A percentile compares a stretch with the other conserved stretches of the same genome.
Evolutionary conservation across 1,140 invertebrate genomes (phyloP).

Genomic region (Zaprionus tsacasi): DNA sequence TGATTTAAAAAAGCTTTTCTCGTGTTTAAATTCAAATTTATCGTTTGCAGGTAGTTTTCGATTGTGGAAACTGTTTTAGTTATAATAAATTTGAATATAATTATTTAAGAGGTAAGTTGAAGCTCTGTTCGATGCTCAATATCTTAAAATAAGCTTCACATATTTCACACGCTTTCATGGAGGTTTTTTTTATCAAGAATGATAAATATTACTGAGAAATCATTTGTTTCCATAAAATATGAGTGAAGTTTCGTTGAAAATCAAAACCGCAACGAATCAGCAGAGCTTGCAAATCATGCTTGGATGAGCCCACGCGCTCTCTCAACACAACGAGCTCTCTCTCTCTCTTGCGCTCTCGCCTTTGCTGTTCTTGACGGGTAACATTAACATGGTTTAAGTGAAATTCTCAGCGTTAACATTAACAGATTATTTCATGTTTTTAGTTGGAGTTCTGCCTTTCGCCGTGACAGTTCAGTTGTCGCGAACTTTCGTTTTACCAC

Average conservation of each 20-base stretch:
- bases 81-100: neutral
- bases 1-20: neutral
- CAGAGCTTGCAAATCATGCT: conserved; percentile 1
- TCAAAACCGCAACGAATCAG: neutral
- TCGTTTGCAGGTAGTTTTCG: neutral
- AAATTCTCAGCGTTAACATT: conserved; percentile 24
- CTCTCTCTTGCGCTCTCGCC: neutral
- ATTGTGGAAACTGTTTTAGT: too few relatives aligned
- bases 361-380: conserved; percentile 2
- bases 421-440: conserved; percentile 24
- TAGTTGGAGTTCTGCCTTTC: conserved; percentile 55
- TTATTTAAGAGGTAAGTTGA: neutral
- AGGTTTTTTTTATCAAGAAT: neutral
- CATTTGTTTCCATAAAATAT: neutral
- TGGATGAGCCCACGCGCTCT: neutral
- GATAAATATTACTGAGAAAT: neutral
- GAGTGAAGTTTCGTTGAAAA: neutral
- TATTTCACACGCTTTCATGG: neutral
- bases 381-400: conserved; percentile 27
- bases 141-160: neutral
- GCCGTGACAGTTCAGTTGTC: conserved; percentile 36
- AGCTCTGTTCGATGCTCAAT: neutral
- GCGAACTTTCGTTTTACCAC: conserved; percentile 6
- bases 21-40: neutral
- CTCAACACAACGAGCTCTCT: neutral